Conservation (phyloP, 2,113 vertebrate species). For the Pygoscelis adeliae region DNA sequence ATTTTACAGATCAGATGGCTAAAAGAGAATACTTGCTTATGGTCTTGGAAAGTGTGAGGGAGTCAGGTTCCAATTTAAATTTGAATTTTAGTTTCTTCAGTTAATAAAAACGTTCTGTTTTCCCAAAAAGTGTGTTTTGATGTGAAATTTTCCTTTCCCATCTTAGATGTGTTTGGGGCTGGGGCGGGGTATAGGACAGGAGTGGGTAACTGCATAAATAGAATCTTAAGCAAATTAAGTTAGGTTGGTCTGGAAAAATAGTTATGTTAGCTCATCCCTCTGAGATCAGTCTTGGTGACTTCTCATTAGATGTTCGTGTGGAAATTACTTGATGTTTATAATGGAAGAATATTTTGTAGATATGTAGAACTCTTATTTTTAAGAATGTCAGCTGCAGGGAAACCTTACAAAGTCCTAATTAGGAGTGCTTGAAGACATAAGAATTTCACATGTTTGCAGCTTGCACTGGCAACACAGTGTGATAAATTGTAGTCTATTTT, state of each 20-base stretch:
- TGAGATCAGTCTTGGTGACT: neutral
- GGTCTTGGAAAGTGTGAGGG: neutral
- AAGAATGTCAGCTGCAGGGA: neutral
- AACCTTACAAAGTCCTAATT: neutral
- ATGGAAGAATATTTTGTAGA: neutral
- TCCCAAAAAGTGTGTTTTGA: neutral
- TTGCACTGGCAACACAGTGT: neutral
- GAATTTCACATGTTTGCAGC: neutral
- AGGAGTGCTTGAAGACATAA: neutral
- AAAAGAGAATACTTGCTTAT: neutral
- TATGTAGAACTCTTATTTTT: neutral
- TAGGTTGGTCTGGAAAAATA: neutral
- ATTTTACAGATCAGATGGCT: neutral
- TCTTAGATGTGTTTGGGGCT: neutral
- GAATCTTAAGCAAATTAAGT: neutral
- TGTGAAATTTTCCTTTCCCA: neutral
- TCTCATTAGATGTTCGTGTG: neutral
- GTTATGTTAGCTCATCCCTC: neutral
- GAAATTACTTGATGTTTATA: neutral
- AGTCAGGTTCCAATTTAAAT: neutral
- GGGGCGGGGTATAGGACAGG: fast-evolving
- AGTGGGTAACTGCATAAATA: neutral
- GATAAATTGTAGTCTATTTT: neutral
- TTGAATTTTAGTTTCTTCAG: neutral
- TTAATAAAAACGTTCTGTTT: neutral